Evolutionary conservation across 2,888 invertebrate genomes (phyloP).

Genomic region (Periphyllus acericola): DNA sequence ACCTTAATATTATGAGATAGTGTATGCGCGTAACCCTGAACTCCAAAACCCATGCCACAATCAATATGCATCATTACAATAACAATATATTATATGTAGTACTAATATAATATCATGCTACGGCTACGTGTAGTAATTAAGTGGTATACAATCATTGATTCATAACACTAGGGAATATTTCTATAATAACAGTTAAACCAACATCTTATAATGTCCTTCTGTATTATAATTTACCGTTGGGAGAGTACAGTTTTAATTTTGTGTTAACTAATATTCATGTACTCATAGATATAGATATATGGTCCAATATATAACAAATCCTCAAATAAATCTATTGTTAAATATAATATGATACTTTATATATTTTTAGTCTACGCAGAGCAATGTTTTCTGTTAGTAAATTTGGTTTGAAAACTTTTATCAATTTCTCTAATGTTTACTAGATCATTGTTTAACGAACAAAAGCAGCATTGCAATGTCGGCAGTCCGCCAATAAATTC

Average conservation of each 20-base stretch:
- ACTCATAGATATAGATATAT: no score
- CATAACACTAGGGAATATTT: background rate
- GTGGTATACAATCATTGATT: background rate
- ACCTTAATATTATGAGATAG: background rate
- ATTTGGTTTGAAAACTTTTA: no score
- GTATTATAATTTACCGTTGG: background rate
- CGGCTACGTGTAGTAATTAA: constrained; percentile 21
- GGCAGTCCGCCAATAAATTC: no score
- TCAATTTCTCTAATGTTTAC: no score
- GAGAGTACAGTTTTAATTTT: background rate
- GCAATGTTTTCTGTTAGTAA: no score
- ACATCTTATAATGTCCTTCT: background rate
- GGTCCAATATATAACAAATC: no score
- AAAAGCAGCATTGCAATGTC: no score
- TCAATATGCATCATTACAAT: constrained; percentile 10
- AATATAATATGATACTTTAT: no score
- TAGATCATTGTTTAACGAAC: no score
- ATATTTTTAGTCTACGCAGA: no score
- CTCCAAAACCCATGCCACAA: constrained; percentile 15
- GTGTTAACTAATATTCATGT: no score
- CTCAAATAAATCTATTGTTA: no score
- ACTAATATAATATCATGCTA: background rate
- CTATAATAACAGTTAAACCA: background rate
- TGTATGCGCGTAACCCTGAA: background rate
- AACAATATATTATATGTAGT: constrained; percentile 23